Evolutionary conservation across 1,140 invertebrate genomes (phyloP).

Genomic region (Ceratosolen solmsi): DNA sequence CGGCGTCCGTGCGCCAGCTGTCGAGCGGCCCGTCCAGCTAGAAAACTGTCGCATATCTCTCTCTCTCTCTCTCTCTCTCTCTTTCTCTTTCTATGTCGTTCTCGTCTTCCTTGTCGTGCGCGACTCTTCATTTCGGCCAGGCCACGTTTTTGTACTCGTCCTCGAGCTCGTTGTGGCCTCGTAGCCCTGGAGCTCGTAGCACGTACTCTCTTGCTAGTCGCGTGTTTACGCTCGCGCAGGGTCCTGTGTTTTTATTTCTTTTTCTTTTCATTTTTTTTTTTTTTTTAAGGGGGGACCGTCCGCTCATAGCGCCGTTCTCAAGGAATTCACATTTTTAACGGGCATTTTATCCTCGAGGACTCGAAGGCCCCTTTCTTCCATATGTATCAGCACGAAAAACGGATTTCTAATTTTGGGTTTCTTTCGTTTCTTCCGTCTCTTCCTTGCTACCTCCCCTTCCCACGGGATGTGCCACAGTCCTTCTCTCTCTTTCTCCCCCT

Average conservation of each 20-base stretch:
- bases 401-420: conserved; percentile 48
- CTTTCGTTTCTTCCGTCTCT: conserved; percentile 23
- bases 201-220: not conserved
- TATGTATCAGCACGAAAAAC: conserved; percentile 26
- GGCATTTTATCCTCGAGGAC: not conserved
- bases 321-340: conserved; percentile 44
- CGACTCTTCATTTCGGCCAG: not conserved
- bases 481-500: not conserved
- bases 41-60: conserved; percentile 29
- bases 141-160: not conserved
- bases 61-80: not conserved
- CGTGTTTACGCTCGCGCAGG: conserved; percentile 21
- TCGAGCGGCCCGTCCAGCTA: conserved; percentile 7
- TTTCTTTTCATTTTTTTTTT: too few species aligned
- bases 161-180: not conserved
- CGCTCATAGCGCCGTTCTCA: not conserved
- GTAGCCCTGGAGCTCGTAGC: too few species aligned
- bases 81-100: not conserved
- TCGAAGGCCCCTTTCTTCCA: conserved; percentile 5
- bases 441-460: not conserved
- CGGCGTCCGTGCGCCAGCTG: conserved; percentile 32
- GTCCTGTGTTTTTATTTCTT: conserved; percentile 1
- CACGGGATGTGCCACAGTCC: too few species aligned
- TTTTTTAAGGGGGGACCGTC: not conserved
- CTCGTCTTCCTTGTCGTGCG: not conserved